phyloP scores from a whole-genome alignment of 2,797 vertebrate genomes.

The Melanotaenia parkinsoni region DNA sequence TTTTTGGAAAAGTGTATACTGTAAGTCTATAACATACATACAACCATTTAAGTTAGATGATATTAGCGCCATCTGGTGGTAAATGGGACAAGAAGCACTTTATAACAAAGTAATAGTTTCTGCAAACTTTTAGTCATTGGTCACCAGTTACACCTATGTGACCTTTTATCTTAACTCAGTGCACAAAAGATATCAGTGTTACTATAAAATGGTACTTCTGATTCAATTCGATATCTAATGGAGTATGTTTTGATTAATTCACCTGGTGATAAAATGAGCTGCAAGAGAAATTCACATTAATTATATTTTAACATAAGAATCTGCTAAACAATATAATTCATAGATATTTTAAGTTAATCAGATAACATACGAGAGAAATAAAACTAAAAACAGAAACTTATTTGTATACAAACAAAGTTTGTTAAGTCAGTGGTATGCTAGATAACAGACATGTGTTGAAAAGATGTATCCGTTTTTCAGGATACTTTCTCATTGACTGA shows the following conservation, averaged over 20 bases:
- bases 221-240: neutral
- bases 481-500: neutral
- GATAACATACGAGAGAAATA: neutral
- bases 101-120: neutral
- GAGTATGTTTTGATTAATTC: neutral
- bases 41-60: neutral
- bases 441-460: neutral
- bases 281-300: neutral
- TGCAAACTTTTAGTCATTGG: constrained; percentile 1
- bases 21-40: no score
- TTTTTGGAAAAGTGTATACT: neutral
- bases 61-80: constrained; percentile 47
- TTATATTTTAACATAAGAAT: neutral
- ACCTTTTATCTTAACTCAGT: neutral
- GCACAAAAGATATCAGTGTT: neutral
- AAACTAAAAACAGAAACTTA: neutral
- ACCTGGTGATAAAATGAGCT: neutral
- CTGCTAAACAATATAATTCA: neutral
- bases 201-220: neutral
- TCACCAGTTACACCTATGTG: neutral
- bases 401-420: neutral
- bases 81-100: constrained; percentile 8
- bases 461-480: neutral
- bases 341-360: neutral
- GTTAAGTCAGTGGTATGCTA: no score